Evolutionary conservation across 2,113 vertebrate genomes (phyloP).

Genomic region (Labeo rohita): DNA sequence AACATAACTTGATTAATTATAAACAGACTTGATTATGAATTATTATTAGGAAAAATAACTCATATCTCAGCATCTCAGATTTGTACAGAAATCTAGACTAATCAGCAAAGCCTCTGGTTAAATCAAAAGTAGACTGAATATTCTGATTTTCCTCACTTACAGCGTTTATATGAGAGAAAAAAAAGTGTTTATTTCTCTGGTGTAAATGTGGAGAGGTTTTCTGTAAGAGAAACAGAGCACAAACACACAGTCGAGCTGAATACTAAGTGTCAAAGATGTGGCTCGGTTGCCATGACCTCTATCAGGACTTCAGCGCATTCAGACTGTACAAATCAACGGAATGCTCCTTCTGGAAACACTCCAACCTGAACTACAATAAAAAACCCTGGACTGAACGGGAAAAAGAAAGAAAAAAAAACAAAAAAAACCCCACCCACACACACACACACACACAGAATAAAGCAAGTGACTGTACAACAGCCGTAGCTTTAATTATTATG

Average conservation of each 20-base stretch:
- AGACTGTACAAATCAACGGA: neutral
- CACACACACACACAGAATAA: too few species aligned
- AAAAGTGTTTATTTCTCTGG: neutral
- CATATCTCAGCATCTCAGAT: too few species aligned
- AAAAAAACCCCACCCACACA: too few species aligned
- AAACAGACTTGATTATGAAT: too few species aligned
- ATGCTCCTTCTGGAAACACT: neutral
- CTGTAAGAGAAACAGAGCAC: neutral
- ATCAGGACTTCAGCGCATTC: slow-evolving; percentile 21
- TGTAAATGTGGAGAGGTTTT: neutral
- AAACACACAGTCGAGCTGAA: neutral
- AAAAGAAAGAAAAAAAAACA: too few species aligned
- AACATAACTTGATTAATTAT: too few species aligned
- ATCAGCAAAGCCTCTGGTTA: neutral
- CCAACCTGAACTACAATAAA: neutral
- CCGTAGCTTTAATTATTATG: neutral
- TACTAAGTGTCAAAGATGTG: slow-evolving; percentile 10
- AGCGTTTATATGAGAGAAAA: neutral
- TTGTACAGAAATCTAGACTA: too few species aligned
- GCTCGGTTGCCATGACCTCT: slow-evolving; percentile 14
- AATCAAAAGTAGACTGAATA: neutral
- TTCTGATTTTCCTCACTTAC: neutral
- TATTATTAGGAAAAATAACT: too few species aligned
- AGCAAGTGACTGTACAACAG: neutral
- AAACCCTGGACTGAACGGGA: neutral